These are phyloP conservation scores for Agapornis roseicollis DNA, from an alignment of 2,113 vertebrate species.

Conservation along the genomic window DNA sequence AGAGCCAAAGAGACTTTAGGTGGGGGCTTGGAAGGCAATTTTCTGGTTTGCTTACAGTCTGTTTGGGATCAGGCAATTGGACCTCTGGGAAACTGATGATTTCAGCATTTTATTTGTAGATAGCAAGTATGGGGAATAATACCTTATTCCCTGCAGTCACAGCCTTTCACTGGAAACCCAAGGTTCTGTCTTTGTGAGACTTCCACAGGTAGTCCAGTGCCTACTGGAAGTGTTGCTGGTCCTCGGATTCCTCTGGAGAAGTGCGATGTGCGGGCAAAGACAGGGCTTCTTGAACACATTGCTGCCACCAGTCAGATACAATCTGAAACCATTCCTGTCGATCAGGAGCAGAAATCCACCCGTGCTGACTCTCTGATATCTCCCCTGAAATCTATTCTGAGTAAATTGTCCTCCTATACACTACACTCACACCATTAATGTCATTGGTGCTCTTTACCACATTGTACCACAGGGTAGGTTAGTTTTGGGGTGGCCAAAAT, in stretches of 20 bases:
- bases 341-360: background rate
- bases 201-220: background rate
- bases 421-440: fast-evolving
- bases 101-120: background rate
- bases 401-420: background rate
- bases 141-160: background rate
- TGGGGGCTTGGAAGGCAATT: background rate
- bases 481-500: background rate
- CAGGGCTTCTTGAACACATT: background rate
- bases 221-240: background rate
- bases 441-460: background rate
- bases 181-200: background rate
- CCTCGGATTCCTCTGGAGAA: background rate
- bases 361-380: background rate
- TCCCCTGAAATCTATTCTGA: background rate
- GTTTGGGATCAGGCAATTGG: background rate
- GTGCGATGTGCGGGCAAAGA: background rate
- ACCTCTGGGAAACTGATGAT: background rate
- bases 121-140: background rate
- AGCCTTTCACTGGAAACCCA: background rate
- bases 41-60: background rate
- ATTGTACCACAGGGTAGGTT: background rate
- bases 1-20: background rate
- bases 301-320: background rate
- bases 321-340: background rate